phyloP scores from a whole-genome alignment of 2,888 invertebrate species.

The Zygaena filipendulae region DNA sequence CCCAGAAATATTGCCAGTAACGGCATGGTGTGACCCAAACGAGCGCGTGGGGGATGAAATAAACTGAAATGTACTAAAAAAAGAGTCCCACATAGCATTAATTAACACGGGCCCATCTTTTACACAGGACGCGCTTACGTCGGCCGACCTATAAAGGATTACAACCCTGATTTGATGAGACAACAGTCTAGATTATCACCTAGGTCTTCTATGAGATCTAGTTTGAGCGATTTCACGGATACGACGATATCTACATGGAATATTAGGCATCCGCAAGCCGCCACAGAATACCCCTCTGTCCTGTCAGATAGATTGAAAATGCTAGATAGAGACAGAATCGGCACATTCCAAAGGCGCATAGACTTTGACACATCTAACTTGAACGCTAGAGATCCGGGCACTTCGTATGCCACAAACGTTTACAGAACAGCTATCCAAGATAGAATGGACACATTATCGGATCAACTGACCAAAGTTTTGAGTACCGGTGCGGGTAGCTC shows the following conservation, averaged over 20 bases:
- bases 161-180: constrained; percentile 47
- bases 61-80: constrained; percentile 61
- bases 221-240: constrained; percentile 62
- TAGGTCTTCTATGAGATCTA: constrained; percentile 55
- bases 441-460: constrained; percentile 48
- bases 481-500: constrained; percentile 56
- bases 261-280: constrained; percentile 36
- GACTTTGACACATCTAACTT: constrained; percentile 52
- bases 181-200: constrained; percentile 42
- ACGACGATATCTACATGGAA: constrained; percentile 63
- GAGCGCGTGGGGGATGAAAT: constrained; percentile 40
- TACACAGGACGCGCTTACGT: constrained; percentile 48
- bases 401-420: constrained; percentile 44
- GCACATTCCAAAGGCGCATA: constrained; percentile 41
- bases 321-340: constrained; percentile 40
- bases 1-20: constrained; percentile 24
- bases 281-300: constrained; percentile 53
- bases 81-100: constrained; percentile 17
- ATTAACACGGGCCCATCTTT: constrained; percentile 26
- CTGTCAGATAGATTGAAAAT: constrained; percentile 49
- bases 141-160: constrained; percentile 56
- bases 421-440: constrained; percentile 42
- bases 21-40: constrained; percentile 34
- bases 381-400: constrained; percentile 32
- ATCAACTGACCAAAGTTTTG: constrained; percentile 52